Base-by-base conservation (phyloP, 2,797 vertebrate species). In the Danio aesculapii region DNA sequence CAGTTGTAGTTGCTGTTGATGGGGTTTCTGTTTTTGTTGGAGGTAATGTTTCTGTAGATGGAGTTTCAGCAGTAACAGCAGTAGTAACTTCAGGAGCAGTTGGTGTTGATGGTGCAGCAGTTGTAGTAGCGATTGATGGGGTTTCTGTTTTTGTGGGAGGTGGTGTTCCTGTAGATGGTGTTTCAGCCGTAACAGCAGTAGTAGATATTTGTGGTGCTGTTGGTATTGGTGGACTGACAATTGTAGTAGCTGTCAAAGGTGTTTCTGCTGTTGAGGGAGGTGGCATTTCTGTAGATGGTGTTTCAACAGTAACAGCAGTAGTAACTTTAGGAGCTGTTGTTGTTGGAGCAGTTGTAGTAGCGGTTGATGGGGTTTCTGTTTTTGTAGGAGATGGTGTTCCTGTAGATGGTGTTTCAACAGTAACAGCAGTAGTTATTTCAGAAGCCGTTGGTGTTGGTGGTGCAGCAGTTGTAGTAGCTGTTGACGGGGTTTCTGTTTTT, bases 101-200 rank as follows among this genome's bases (percentile, higher is more conserved):
- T 0, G 84, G 8, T 57, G 53, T 57, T 0, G n/a, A n/a, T n/a
- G 66, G 41, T 52, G 19, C 1, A 0, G 1, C 11, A 68, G 19
- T 52, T 39, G 68, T 8, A 11, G 55, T 21, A 14, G 69, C 8
- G 7, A 49, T 74, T 3, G 50, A 21, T 44, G 52, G 10, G 1
- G 21, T 41, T 17, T 53, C 47, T 7, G 50, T 2, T 21, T 0
- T 0, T 8, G 6, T 9, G 0, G 39, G 4, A 4, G 17, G 6
- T 14, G 63, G 16, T 4, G n/a, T 12, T 67, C 1, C 11, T 17
- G 30, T 43, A 7, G 16, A 11, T 50, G 19, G 1, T 6, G 43
- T 14, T 6, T 0, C 3, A 10, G 17, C 5, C 14, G 19, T 46
- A 6, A 13, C 57, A 19, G 12, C 4, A 73, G 71, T 30, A 16